phyloP scores from a whole-genome alignment of 2,888 invertebrate species.

The Clepsis dumicolana region DNA sequence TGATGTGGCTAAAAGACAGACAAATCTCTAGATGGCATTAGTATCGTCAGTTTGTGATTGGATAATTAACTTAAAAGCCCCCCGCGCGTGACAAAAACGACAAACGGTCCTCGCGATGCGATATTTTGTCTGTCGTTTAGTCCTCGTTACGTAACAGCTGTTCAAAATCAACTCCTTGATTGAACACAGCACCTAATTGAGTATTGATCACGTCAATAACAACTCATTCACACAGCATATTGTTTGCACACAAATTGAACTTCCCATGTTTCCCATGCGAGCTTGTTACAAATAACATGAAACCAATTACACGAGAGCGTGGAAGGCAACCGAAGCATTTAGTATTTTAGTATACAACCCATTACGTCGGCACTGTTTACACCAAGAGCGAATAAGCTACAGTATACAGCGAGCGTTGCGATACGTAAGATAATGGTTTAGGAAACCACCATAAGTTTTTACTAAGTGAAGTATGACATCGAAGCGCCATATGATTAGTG shows the following conservation, averaged over 20 bases:
- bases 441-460: neutral
- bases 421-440: neutral
- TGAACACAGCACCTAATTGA: neutral
- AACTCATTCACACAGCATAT: neutral
- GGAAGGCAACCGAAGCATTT: slow-evolving; percentile 3
- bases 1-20: no score
- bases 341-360: slow-evolving; percentile 16
- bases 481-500: no score
- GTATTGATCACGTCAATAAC: neutral
- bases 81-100: no score
- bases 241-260: slow-evolving; percentile 24
- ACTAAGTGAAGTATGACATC: no score
- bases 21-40: no score
- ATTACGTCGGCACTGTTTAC: slow-evolving; percentile 2
- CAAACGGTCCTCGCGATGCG: no score
- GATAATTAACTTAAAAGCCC: no score
- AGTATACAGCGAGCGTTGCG: neutral
- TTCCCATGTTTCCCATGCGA: neutral
- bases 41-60: no score
- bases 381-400: neutral
- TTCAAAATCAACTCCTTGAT: no score
- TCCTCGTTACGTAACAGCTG: no score
- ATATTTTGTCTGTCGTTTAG: no score
- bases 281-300: slow-evolving; percentile 7
- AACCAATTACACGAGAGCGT: slow-evolving; percentile 24